Base-by-base conservation (phyloP, 2,797 vertebrate species). In the Platalea minor region DNA sequence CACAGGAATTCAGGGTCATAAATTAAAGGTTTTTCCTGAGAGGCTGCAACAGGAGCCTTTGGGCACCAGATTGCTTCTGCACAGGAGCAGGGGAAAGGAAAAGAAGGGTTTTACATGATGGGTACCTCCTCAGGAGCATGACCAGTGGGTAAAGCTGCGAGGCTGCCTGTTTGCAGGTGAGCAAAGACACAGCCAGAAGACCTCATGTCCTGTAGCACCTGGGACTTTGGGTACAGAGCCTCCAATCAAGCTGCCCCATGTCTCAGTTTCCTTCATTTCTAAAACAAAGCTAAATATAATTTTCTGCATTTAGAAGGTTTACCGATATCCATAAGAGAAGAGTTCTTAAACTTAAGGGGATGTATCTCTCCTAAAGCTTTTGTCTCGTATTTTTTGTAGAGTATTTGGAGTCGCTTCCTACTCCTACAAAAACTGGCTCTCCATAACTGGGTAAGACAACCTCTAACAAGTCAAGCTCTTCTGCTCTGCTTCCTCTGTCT, bases 211-310 rank as follows among this genome's bases (percentile, higher is more conserved):
- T 87, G 70, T 1, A 69, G 37, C 28, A 37, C 8, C 29, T 0
- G 1, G 37, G 16, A 14, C 13, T 17, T 50, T 3, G 41, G 26
- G 37, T 13, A 17, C 69, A 78, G 35, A 84, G 9, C 17, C 54
- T 59, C 28, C 2, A 3, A 6, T 1, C 21, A 7, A 72, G 28
- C 41, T 3, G 10, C 26, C 46, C 46, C 0, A 0, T 50, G 35
- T 35, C 53, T 76, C 83, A 10, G 26, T 37, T 92, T 25, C 59
- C 43, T 21, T 64, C 7, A 24, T 17, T 54, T 89, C 29, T 45
- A 37, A 91, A 88, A 4, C 24, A 81, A 74, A 88, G 9, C n/a
- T 79, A 35, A 80, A 61, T 3, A 13, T 2, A 0, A 7, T 37
- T 48, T 53, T 29, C 35, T 72, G 21, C 33, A 43, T n/a, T 61